Base-by-base conservation (phyloP, 2,113 vertebrate species). In the Paralichthys olivaceus region DNA sequence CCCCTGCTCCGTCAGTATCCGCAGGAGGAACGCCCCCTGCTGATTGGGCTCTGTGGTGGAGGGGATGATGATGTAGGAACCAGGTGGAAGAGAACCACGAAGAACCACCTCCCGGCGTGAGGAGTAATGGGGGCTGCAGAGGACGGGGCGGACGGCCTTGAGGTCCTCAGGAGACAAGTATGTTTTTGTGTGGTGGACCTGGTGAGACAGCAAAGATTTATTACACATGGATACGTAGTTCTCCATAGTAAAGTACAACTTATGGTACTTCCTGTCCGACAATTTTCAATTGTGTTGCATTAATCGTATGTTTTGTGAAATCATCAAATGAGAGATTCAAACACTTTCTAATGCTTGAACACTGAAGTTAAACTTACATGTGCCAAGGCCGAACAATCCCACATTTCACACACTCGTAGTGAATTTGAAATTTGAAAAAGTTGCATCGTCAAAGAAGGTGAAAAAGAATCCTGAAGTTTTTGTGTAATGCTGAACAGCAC, bases 51-150 rank as follows among this genome's bases (percentile, higher is more conserved):
- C 40, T 0, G 40, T 14, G 2, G 91, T 90, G 3, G 90, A 90
- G 0, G 94, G 90, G 80, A 95, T 75, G 77, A 95, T 92, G 87
- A 95, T 61, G 82, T 95, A 95, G 20, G 15, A n/a, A 1, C 94
- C 94, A 0, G 92, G 91, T 0, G 91, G 84, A 0, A 95, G 90
- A 12, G 77, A 59, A 28, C 84, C 68, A 0, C 90, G 88, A 0
- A 94, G 72, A 49, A 95, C 91, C 0, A 94, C 80, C 69, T 95
- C 95, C 12, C 86, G 79, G 2, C 81, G 84, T 0, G 69, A 23
- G 1, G 47, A 64, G 80, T 92, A 90, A 0, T 29, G 11, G 0
- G 49, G 6, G 4, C 4, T 68, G 70, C 4, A 20, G 67, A 87
- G 83, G 53, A 92, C 17, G 0, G 93, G 94, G 0, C 1, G 64